phyloP scores from a whole-genome alignment of 2,888 invertebrate genomes.

The Sinohyriopsis cumingii region DNA sequence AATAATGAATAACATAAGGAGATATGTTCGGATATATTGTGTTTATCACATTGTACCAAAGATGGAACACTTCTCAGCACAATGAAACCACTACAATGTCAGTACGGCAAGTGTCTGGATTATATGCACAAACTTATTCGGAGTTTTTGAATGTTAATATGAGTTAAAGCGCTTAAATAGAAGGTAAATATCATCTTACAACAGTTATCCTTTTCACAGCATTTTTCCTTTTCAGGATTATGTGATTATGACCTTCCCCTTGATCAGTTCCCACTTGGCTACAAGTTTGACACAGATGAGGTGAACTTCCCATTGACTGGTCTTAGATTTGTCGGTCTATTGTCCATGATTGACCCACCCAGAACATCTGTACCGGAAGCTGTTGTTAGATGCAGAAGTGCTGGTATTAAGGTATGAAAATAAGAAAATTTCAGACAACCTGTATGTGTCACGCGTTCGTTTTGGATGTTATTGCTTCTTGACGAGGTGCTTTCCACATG shows the following conservation, averaged over 20 bases:
- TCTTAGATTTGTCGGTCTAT: slow-evolving; percentile 91
- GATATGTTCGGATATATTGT: no score
- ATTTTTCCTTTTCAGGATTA: slow-evolving; percentile 77
- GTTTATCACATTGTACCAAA: no score
- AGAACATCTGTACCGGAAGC: slow-evolving; percentile 98
- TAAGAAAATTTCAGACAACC: not conserved
- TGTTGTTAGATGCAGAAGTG: slow-evolving; percentile 96
- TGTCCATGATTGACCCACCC: slow-evolving; percentile 99
- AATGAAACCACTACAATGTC: no score
- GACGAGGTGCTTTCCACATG: no score
- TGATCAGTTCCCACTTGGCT: slow-evolving; percentile 93
- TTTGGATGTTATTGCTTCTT: not conserved
- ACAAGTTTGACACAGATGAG: slow-evolving; percentile 83
- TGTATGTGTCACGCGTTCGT: not conserved
- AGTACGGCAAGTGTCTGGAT: no score
- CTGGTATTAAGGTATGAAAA: slow-evolving; percentile 85
- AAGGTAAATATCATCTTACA: no score
- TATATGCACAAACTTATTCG: no score
- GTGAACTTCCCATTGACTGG: slow-evolving; percentile 88
- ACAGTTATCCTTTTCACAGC: slow-evolving; percentile 26
- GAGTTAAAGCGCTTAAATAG: no score
- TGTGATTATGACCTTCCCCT: slow-evolving; percentile 93
- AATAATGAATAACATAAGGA: no score
- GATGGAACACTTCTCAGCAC: no score
- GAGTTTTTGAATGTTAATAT: no score